Percentiles rank a stretch among this genome's conserved stretches.
phyloP scores from a whole-genome alignment of 2,888 invertebrate species.

The Cylindroiulus punctatus region DNA sequence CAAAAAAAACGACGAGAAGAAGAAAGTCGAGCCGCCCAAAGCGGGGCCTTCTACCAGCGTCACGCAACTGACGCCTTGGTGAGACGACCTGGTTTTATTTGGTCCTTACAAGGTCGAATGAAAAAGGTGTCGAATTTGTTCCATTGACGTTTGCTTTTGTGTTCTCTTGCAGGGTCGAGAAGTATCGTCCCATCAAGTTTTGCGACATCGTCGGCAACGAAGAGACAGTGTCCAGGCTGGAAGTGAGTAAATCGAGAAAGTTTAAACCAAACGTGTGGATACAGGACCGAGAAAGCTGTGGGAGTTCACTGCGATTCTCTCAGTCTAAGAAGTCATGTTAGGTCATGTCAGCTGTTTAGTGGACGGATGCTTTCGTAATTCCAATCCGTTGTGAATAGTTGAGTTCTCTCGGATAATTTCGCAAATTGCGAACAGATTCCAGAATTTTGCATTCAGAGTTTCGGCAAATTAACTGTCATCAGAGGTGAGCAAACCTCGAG shows the following conservation, averaged over 20 bases:
- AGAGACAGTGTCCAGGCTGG: slow-evolving; percentile 86
- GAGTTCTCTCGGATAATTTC: no score
- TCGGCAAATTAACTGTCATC: no score
- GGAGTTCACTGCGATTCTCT: slow-evolving; percentile 26
- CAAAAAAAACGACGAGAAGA: neutral
- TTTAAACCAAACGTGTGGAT: no score
- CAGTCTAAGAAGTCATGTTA: neutral
- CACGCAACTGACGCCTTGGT: neutral
- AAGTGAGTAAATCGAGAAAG: no score
- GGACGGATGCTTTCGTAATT: no score
- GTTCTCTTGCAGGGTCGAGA: slow-evolving; percentile 88
- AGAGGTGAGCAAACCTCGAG: no score
- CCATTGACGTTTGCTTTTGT: neutral
- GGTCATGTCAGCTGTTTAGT: no score
- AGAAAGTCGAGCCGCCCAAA: neutral
- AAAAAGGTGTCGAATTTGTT: no score
- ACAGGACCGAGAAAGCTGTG: no score
- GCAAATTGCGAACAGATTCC: no score
- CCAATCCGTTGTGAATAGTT: no score
- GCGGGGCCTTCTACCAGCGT: neutral
- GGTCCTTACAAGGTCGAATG: neutral
- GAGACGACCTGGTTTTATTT: neutral
- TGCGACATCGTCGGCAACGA: slow-evolving; percentile 95
- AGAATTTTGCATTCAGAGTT: no score
- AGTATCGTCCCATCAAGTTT: slow-evolving; percentile 90